Conservation (phyloP, 2,888 invertebrate genomes). For the Hypselothyrea guttata region DNA sequence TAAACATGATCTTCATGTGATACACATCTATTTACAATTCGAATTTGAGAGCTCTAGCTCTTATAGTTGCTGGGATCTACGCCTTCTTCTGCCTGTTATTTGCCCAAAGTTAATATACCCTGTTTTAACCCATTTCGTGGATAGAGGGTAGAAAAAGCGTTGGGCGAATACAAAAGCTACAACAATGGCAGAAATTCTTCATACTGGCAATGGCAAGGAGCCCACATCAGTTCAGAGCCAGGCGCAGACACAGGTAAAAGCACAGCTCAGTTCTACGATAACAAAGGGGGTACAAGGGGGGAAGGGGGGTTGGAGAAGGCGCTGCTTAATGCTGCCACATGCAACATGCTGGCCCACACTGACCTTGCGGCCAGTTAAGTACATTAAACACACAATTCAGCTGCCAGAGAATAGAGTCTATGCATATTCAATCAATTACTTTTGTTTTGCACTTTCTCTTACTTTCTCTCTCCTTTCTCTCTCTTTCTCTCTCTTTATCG, state of each 20-base stretch:
- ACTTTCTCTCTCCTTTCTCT: no score
- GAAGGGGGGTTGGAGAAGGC: neutral
- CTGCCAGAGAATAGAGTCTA: neutral
- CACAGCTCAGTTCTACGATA: constrained; percentile 3
- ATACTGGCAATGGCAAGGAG: neutral
- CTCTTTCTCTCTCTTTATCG: no score
- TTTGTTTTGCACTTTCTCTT: no score
- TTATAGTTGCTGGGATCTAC: no score
- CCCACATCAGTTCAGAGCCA: neutral
- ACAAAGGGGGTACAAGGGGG: neutral
- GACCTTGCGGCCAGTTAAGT: constrained; percentile 17
- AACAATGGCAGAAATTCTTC: constrained; percentile 13
- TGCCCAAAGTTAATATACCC: no score
- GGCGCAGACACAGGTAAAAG: neutral
- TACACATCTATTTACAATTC: no score
- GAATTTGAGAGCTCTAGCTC: no score
- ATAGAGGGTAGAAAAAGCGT: no score
- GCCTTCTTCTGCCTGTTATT: no score
- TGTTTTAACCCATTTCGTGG: no score
- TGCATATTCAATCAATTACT: no score
- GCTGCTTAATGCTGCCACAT: neutral
- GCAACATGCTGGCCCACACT: neutral
- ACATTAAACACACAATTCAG: neutral
- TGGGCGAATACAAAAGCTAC: constrained; percentile 1
- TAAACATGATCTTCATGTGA: no score